Evolutionary conservation across 2,797 vertebrate species (phyloP), one percentile per base, ranked within the genome.

Genomic region (Leptoclinus maculatus): DNA sequence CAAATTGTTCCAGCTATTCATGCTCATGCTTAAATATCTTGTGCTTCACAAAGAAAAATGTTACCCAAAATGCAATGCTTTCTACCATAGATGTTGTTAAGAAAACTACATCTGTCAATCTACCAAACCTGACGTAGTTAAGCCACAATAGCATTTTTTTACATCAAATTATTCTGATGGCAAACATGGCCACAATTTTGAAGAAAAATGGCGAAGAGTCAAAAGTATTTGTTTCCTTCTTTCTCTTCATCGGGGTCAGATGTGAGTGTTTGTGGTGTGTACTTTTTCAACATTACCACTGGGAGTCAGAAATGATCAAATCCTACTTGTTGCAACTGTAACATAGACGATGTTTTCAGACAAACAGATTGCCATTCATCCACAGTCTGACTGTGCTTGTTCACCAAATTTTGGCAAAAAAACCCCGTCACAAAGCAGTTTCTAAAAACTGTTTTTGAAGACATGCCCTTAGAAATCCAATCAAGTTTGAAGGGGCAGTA

Each of bases 301-400:
- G 53, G 70, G 43, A 77, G 71, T 75, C 67, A 63, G 54, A 75
- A 79, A 39, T 32, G 4, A 41, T 79, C 27, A 82, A 71, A 78
- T 74, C 65, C 56, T 38, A 21, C 79, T 71, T 56, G 65, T 68
- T 79, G 39, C 66, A 64, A 80, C 64, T 58, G 56, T 66, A 68
- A 23, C 36, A 8, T 25, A 53, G 34, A 56, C 51, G 49, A 65
- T 78, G 74, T 77, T 88, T 81, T 71, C 67, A 82, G 68, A 71
- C 60, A 77, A 80, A 85, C 79, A 88, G 80, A 84, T 75, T 74
- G 76, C 32, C 66, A 78, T 81, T 84, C 73, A 83, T 80, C 66
- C 66, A 71, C 71, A 79, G 25, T 63, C 67, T 58, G 59, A 72
- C 65, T 72, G 57, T 39, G 62, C 62, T 76, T 10, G 32, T 83